Base-by-base conservation (phyloP, 2,797 vertebrate genomes). In the Pipistrellus pipistrellus region DNA sequence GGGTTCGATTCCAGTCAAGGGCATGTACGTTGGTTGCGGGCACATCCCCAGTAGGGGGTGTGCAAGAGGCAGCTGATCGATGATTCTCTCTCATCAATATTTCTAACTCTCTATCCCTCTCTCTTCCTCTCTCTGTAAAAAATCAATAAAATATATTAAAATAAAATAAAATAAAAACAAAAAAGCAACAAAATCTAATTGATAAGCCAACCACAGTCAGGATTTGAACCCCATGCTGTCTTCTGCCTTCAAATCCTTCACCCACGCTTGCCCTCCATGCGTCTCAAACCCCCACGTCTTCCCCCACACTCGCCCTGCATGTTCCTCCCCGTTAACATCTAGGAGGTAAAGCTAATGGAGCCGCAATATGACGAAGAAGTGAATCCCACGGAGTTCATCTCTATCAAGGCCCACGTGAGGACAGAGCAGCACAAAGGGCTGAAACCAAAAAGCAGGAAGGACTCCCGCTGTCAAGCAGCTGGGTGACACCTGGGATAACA, bases 171-270 rank as follows among this genome's bases (percentile, higher is more conserved):
- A 44, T 44, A 44, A 44, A 44, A 15, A 11, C 23, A 9, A 69
- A 73, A 48, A 72, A 90, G 32, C 68, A 59, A 30, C 15, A 73
- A 75, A 15, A 59, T 4, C 59, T 32, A 66, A 78, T 51, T 35
- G 8, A 25, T 38, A 25, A 93, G 51, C 25, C 38, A 82, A 46
- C 27, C 30, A 85, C 35, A 77, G 57, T 51, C 59, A 48, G 38
- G 44, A 51, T 68, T 38, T 55, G n/a, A 91, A 82, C n/a, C 30
- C 14, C 23, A 44, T 0, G 15, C 53, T 71, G 4, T 38, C 75
- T 94, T 73, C 35, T 66, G 51, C 87, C 44, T 84, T 85, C 38
- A 83, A 80, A 95, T 62, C 44, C 27, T 25, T 53, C 64, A 32
- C 51, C 62, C 71, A 21, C 66, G 30, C 35, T 62, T 30, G 4